Evolutionary conservation across 2,797 vertebrate genomes (phyloP).

Genomic region (Liparis tanakae): DNA sequence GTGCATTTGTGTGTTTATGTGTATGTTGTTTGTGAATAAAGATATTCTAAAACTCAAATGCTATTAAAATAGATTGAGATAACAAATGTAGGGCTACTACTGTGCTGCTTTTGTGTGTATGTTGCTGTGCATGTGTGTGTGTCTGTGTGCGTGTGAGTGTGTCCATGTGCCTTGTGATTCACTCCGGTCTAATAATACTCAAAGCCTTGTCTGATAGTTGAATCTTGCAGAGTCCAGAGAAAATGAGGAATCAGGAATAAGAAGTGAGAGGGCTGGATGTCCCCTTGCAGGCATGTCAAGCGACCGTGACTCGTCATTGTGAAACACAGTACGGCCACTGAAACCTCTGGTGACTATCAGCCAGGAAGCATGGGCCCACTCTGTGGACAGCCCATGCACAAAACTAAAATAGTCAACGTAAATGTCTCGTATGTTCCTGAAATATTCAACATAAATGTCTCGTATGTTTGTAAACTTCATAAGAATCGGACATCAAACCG

Average conservation of each 20-base stretch:
- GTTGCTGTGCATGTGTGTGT: slow-evolving; percentile 16
- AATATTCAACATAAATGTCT: slow-evolving; percentile 2
- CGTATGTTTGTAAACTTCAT: slow-evolving; percentile 4
- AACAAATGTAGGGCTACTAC: background rate
- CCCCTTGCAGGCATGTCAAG: slow-evolving; percentile 69
- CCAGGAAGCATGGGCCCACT: slow-evolving; percentile 73
- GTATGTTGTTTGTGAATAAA: slow-evolving; percentile 28
- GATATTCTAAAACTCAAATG: background rate
- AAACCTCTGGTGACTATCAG: slow-evolving; percentile 78
- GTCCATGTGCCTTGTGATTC: slow-evolving; percentile 70
- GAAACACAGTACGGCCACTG: slow-evolving; percentile 83
- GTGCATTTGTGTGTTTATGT: slow-evolving; percentile 29
- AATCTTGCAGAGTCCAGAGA: slow-evolving; percentile 71
- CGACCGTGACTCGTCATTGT: slow-evolving; percentile 81
- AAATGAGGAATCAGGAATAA: slow-evolving; percentile 90
- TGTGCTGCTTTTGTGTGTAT: background rate
- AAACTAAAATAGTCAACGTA: slow-evolving; percentile 33
- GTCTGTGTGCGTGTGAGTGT: slow-evolving; percentile 7
- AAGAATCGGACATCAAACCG: background rate
- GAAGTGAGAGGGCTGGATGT: slow-evolving; percentile 87
- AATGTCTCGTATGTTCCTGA: slow-evolving; percentile 24
- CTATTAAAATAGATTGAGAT: slow-evolving; percentile 7
- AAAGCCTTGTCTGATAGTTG: slow-evolving; percentile 62
- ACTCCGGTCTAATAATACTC: slow-evolving; percentile 74
- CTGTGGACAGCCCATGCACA: slow-evolving; percentile 63